Evolutionary conservation across 2,888 invertebrate species (phyloP), one percentile per base, ranked within the genome.

Genomic region (Spodoptera picta): DNA sequence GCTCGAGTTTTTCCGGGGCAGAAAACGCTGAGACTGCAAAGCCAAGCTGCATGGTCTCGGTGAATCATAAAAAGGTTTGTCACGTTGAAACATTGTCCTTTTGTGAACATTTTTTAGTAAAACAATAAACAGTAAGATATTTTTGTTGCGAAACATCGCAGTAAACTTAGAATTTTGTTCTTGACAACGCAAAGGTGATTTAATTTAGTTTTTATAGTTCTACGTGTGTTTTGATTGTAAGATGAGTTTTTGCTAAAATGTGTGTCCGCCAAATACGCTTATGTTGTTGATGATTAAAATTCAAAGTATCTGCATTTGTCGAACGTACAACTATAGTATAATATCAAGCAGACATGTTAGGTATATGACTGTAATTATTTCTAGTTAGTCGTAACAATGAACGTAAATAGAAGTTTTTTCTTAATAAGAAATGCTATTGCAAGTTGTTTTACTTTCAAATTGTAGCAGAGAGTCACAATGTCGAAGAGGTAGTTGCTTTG

Each of bases 401-500:
- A 27, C 5, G 5, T 27, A 27, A 3, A 36, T 36, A 36, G 7
- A 36, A 36, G 36, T 36, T 5, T 36, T 0, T 9, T 36, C 36
- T 9, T 36, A 36, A 36, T 36, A 36, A 51, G 61, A 55, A 69
- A 55, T 27, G 54, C 54, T 48, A 57, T 61, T 75, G 60, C 67
- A 70, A 55, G 70, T 62, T 47, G 45, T 46, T 42, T 49, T 48
- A 55, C 24, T 55, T 64, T 48, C 62, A 50, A 55, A 65, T 66
- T 69, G 64, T 65, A 79, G 79, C 60, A 64, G 60, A 64, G 61
- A 54, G 52, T 46, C 57, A 46, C 43, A 54, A 52, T 47, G 60
- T 53, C 60, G 59, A 58, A 60, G 73, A 69, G 69, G 68, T 73
- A 78, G 77, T 81, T 81, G 77, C 78, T 75, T 73, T 69, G 72